Evolutionary conservation across 2,113 vertebrate species (phyloP).

Genomic region (Silurus asotus): DNA sequence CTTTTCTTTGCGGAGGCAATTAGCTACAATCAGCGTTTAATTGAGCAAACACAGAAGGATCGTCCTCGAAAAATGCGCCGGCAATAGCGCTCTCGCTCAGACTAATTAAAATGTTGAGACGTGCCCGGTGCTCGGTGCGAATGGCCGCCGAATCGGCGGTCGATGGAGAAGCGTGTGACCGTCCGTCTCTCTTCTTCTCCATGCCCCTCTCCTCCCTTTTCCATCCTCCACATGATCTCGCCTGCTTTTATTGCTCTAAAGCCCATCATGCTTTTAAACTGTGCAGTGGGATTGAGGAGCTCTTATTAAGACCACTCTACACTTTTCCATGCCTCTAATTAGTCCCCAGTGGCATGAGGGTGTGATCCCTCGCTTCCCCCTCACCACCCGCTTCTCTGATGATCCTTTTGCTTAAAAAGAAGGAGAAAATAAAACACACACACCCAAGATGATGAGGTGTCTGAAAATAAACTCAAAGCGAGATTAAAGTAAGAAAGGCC

Average conservation of each 20-base stretch:
- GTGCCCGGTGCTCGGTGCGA: slow-evolving; percentile 44
- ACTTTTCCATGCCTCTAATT: slow-evolving; percentile 41
- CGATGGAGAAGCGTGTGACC: slow-evolving; percentile 25
- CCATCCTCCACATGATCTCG: slow-evolving; percentile 4
- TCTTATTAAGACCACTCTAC: slow-evolving; percentile 51
- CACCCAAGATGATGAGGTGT: slow-evolving; percentile 13
- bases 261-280: slow-evolving; percentile 52
- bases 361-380: slow-evolving; percentile 20
- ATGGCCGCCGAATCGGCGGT: slow-evolving; percentile 16
- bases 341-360: slow-evolving; percentile 51
- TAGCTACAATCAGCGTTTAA: slow-evolving; percentile 74
- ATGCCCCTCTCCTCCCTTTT: slow-evolving; percentile 2
- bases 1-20: slow-evolving; percentile 67
- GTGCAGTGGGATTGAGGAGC: slow-evolving; percentile 43
- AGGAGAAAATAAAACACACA: not conserved
- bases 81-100: slow-evolving; percentile 57
- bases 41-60: slow-evolving; percentile 69
- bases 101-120: slow-evolving; percentile 66
- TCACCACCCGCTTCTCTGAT: not conserved
- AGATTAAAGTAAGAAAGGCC: slow-evolving; percentile 30
- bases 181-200: slow-evolving; percentile 22
- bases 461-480: slow-evolving; percentile 33
- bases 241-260: slow-evolving; percentile 57
- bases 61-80: slow-evolving; percentile 61
- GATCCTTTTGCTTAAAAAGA: slow-evolving; percentile 37